Conservation (phyloP, 2,113 vertebrate species). For the Dicentrarchus labrax region DNA sequence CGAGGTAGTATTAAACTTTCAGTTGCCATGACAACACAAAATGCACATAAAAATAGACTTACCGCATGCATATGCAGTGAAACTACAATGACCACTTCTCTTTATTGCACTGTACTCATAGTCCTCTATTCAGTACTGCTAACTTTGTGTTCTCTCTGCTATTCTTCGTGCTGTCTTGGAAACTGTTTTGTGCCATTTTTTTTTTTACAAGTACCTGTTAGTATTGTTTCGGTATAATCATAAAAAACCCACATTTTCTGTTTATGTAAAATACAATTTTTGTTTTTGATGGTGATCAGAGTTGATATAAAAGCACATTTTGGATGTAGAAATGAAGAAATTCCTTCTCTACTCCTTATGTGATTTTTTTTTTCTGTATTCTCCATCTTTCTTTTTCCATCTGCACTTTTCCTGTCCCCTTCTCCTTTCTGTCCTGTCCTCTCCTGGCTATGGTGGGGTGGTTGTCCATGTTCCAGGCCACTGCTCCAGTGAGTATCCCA, state of each 20-base stretch:
- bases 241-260: neutral
- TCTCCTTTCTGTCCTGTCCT: conserved; percentile 39
- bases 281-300: neutral
- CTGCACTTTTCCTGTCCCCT: conserved; percentile 44
- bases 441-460: conserved; percentile 43
- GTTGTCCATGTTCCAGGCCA: conserved; percentile 84
- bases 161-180: neutral
- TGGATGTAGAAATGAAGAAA: conserved; percentile 25
- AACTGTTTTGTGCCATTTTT: neutral
- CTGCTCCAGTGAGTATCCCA: conserved; percentile 84
- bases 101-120: neutral
- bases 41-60: conserved; percentile 24
- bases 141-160: conserved; percentile 3
- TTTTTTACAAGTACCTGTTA: conserved; percentile 1
- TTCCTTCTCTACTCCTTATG: conserved; percentile 23
- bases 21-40: conserved; percentile 45
- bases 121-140: neutral
- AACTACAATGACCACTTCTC: neutral
- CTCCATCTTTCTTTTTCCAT: conserved; percentile 30
- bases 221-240: neutral
- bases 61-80: neutral
- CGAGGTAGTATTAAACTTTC: conserved; percentile 14
- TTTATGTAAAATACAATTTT: neutral
- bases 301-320: conserved; percentile 15
- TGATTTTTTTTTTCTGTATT: conserved; percentile 31